phyloP scores from a whole-genome alignment of 2,888 invertebrate species.

The Urechis unicinctus region DNA sequence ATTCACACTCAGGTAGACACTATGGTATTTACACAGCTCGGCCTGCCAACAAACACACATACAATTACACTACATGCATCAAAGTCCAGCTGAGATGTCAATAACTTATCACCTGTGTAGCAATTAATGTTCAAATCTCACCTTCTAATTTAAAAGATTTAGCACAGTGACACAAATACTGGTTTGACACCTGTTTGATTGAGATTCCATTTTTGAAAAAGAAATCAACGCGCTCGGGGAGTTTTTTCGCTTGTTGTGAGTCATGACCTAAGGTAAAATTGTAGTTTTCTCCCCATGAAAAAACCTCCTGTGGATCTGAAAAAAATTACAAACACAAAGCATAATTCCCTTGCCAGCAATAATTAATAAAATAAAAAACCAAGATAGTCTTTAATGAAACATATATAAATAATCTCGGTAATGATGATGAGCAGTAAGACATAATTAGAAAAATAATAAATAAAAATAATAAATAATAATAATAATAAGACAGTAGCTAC shows the following conservation, averaged over 20 bases:
- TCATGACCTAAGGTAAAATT: slow-evolving; percentile 74
- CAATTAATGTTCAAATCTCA: too few relatives aligned
- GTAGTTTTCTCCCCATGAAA: slow-evolving; percentile 78
- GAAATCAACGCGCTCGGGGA: slow-evolving; percentile 52
- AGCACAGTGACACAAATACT: background rate
- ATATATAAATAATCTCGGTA: too few relatives aligned
- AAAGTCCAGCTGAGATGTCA: too few relatives aligned
- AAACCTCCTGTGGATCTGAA: slow-evolving; percentile 61
- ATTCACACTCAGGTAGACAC: slow-evolving; percentile 60
- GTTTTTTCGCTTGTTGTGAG: slow-evolving; percentile 30
- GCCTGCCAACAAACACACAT: slow-evolving; percentile 53
- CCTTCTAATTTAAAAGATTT: background rate
- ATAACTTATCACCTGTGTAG: too few relatives aligned
- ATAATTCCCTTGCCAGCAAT: too few relatives aligned
- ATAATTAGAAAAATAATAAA: too few relatives aligned
- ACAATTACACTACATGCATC: background rate
- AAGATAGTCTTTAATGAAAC: too few relatives aligned
- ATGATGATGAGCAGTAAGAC: too few relatives aligned
- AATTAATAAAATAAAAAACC: too few relatives aligned
- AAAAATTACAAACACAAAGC: too few relatives aligned
- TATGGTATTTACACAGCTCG: slow-evolving; percentile 71
- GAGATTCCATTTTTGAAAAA: slow-evolving; percentile 58
- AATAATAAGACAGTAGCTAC: too few relatives aligned
- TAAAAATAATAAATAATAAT: too few relatives aligned
- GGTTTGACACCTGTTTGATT: slow-evolving; percentile 57